phyloP scores from a whole-genome alignment of 2,797 vertebrate genomes.

The Notoglanidium macrostoma region DNA sequence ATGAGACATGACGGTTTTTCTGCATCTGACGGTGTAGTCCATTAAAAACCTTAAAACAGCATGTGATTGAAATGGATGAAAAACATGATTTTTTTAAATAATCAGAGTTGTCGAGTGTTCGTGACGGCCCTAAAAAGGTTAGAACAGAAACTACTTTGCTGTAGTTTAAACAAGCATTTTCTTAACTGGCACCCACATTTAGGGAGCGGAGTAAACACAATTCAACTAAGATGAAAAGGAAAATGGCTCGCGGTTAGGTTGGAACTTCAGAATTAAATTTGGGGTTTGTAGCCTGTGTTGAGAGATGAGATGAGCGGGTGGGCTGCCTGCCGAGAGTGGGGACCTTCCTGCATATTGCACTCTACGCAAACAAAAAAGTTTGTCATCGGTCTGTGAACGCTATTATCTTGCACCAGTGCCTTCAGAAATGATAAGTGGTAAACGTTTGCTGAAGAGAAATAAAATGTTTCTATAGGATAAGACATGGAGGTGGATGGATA shows the following conservation, averaged over 20 bases:
- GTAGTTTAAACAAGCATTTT: conserved; percentile 15
- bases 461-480: conserved; percentile 70
- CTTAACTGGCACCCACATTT: conserved; percentile 42
- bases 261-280: conserved; percentile 4
- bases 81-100: not conserved
- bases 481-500: conserved; percentile 61
- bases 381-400: not conserved
- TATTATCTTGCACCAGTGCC: not conserved
- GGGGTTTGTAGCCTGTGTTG: conserved; percentile 15
- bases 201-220: conserved; percentile 19
- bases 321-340: conserved; percentile 1
- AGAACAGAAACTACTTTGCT: conserved; percentile 14
- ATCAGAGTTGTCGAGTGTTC: not conserved
- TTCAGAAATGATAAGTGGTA: not conserved
- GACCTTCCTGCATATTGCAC: not conserved
- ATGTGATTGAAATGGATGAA: not conserved
- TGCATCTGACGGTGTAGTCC: too few species aligned
- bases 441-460: conserved; percentile 50
- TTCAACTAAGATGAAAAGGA: conserved; percentile 17
- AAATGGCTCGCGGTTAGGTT: conserved; percentile 29
- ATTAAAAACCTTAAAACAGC: not conserved
- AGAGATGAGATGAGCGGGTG: conserved; percentile 8
- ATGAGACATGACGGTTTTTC: not conserved
- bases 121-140: not conserved
- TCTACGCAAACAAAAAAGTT: not conserved